Conservation (phyloP, 2,113 vertebrate genomes). For the Oxyruncus cristatus region DNA sequence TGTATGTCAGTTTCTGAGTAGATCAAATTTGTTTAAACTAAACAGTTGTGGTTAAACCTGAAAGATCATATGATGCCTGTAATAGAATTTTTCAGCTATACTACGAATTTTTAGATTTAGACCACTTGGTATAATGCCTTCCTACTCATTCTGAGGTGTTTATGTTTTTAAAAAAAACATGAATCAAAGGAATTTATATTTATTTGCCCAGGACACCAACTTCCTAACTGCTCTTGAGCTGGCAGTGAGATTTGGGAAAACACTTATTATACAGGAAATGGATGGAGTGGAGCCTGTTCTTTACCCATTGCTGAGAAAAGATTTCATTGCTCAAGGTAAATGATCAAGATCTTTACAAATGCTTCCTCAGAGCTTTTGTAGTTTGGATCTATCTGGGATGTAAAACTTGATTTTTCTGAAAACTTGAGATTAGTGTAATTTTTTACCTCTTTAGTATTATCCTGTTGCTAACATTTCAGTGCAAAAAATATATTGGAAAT, state of each 20-base stretch:
- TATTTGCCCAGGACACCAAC: constrained; percentile 82
- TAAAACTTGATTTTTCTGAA: neutral
- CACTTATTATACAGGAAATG: constrained; percentile 95
- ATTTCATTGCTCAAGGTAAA: constrained; percentile 92
- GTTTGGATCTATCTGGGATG: neutral
- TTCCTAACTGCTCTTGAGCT: constrained; percentile 92
- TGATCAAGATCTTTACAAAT: neutral
- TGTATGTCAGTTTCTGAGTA: neutral
- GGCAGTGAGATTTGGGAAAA: constrained; percentile 97
- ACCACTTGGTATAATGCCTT: neutral
- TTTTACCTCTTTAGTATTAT: neutral
- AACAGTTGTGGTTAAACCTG: neutral
- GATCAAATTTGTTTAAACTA: neutral
- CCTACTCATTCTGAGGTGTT: neutral
- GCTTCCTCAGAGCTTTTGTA: neutral
- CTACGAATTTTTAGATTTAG: neutral
- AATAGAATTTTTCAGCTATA: neutral
- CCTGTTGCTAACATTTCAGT: neutral
- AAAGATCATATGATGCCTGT: neutral
- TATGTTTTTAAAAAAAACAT: neutral
- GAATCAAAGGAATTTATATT: neutral
- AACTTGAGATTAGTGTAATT: neutral
- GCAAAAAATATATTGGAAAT: neutral
- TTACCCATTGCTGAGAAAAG: constrained; percentile 89
- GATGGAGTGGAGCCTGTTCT: constrained; percentile 94